Evolutionary conservation across 2,797 vertebrate species (phyloP), one percentile per base, ranked within the genome.

Genomic region (Schizopygopsis pylzovi): DNA sequence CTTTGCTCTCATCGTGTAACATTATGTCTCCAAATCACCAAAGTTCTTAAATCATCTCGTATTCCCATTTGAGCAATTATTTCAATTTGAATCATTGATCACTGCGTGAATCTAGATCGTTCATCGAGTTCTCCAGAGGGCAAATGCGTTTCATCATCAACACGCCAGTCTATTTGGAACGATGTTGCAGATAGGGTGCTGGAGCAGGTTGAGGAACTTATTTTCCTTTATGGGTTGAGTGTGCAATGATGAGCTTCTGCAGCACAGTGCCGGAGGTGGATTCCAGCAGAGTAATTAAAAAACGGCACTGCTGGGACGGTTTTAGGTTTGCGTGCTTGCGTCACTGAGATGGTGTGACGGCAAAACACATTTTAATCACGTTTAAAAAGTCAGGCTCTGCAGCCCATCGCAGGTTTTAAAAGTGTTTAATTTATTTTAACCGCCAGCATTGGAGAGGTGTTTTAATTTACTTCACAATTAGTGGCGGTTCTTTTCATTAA

Each of bases 401-500:
- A 92, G 88, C 90, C 89, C 86, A 90, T 94, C 88, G 87, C 90
- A 90, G 89, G 89, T 93, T 94, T 92, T 89, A 77, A 81, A 91
- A 89, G 78, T 63, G 65, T 82, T 86, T 93, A 87, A 94, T 94
- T 95, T 94, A 85, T 93, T 90, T 87, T 80, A 94, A 93, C 87
- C 86, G 80, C 86, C 89, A 89, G 92, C 89, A 92, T 93, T 92
- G 92, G 93, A 92, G 93, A 93, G 92, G 91, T 90, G 93, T 94
- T 95, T 95, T 94, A 91, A 95, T 95, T 95, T 94, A 94, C 93
- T 93, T 91, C 88, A 93, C 94, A 95, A 95, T 95, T 94, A 95
- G 91, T 70, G 79, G 85, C 83, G 87, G 91, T 92, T 93, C 92
- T 92, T 95, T 94, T 92, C 92, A 95, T 95, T 95, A 94, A 91